Percentiles rank a stretch among this genome's conserved stretches.
phyloP scores from a whole-genome alignment of 2,797 vertebrate genomes.

The Onychomys torridus region DNA sequence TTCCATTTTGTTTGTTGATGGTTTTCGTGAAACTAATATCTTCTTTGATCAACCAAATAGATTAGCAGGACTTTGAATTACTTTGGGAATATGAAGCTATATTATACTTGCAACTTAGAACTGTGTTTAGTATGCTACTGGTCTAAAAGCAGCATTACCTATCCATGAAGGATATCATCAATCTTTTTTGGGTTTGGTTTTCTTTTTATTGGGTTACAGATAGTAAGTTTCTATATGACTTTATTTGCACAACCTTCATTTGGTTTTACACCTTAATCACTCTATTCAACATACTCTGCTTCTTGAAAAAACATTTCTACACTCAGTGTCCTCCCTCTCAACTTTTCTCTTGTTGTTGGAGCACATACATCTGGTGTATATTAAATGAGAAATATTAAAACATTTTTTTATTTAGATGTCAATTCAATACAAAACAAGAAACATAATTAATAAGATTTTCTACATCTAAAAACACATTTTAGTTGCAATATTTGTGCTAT shows the following conservation, averaged over 20 bases:
- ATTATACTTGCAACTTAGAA: not conserved
- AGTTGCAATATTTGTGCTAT: not conserved
- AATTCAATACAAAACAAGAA: not conserved
- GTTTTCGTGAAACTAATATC: not conserved
- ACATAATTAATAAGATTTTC: not conserved
- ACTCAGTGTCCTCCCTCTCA: not conserved
- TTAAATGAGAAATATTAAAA: not conserved
- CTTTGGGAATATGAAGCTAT: not conserved
- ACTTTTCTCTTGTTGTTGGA: not conserved
- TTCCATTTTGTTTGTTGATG: not conserved
- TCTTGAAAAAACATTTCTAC: not conserved
- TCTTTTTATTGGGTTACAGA: not conserved
- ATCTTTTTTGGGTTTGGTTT: not conserved
- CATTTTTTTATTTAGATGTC: not conserved
- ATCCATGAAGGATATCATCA: not conserved
- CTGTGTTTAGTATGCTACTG: not conserved
- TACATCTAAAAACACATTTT: constrained; percentile 16
- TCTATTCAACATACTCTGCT: not conserved
- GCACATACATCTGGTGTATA: not conserved
- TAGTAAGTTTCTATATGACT: not conserved
- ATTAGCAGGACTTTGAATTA: not conserved
- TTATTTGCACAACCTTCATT: not conserved
- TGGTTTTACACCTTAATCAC: not conserved
- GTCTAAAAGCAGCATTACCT: not conserved
- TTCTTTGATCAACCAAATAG: not conserved